Evolutionary conservation across 2,113 vertebrate species (phyloP).

Genomic region (Urocitellus parryii): DNA sequence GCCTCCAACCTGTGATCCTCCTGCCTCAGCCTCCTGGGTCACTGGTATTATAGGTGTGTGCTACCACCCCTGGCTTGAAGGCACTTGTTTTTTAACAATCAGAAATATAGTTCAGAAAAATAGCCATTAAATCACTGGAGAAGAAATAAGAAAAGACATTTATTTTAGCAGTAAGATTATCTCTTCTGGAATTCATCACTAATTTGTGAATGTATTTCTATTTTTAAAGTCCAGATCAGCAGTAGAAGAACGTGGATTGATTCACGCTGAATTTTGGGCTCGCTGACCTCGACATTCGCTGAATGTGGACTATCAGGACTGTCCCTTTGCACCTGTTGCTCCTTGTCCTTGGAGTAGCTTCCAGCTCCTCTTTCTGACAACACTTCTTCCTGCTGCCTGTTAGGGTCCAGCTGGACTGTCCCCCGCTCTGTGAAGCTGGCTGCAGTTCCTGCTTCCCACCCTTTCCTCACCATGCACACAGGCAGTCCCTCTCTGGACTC

Average conservation of each 20-base stretch:
- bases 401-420: background rate
- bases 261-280: background rate
- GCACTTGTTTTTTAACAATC: background rate
- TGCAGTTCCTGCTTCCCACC: accelerated
- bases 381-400: background rate
- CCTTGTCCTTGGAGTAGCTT: too few relatives aligned
- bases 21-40: background rate
- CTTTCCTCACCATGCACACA: background rate
- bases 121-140: conserved; percentile 16
- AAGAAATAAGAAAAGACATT: conserved; percentile 24
- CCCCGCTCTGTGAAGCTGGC: background rate
- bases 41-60: too few relatives aligned
- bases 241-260: background rate
- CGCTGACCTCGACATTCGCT: background rate
- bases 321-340: background rate
- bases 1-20: too few relatives aligned
- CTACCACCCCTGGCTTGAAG: background rate
- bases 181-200: background rate
- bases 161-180: background rate
- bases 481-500: background rate
- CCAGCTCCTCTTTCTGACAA: background rate
- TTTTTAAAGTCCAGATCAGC: background rate
- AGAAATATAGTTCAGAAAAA: background rate
- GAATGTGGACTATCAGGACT: background rate
- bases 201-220: background rate